Percentiles rank a stretch among this genome's conserved stretches.
Evolutionary conservation across 2,797 vertebrate species (phyloP).

Genomic region (Neosilurus mollespiculum): DNA sequence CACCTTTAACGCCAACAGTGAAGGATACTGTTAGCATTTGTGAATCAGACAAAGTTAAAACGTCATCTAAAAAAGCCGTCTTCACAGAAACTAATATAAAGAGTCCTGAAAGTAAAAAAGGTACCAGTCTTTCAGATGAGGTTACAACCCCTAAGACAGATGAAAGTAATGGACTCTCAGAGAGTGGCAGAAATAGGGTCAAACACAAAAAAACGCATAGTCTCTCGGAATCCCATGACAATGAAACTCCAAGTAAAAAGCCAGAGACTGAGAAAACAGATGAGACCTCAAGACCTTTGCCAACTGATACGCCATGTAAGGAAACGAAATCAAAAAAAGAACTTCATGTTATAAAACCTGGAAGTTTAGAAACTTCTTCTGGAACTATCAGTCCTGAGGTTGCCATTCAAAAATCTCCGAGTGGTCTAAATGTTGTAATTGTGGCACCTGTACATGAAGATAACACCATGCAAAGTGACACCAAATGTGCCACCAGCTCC

Average conservation of each 20-base stretch:
- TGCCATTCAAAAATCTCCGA: not conserved
- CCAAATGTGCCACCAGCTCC: not conserved
- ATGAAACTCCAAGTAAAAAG: conserved; percentile 18
- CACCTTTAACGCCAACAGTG: not conserved
- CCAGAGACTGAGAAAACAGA: not conserved
- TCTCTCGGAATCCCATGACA: not conserved
- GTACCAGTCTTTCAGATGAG: not conserved
- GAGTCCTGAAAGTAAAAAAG: conserved; percentile 1
- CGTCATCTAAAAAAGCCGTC: conserved; percentile 14
- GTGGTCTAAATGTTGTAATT: not conserved
- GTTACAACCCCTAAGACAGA: not conserved
- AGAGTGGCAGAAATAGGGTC: not conserved
- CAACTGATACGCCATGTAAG: not conserved
- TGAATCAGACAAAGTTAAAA: conserved; percentile 15
- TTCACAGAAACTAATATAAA: not conserved
- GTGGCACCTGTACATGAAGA: not conserved
- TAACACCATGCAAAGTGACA: not conserved
- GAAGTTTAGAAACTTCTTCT: not conserved
- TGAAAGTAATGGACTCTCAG: not conserved
- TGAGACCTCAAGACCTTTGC: not conserved
- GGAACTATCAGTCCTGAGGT: not conserved
- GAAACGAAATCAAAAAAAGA: conserved; percentile 25
- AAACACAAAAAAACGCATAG: conserved; percentile 32
- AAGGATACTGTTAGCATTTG: conserved; percentile 27
- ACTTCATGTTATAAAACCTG: not conserved